Conservation (phyloP, 2,113 vertebrate species). For the Hystrix cristata region DNA sequence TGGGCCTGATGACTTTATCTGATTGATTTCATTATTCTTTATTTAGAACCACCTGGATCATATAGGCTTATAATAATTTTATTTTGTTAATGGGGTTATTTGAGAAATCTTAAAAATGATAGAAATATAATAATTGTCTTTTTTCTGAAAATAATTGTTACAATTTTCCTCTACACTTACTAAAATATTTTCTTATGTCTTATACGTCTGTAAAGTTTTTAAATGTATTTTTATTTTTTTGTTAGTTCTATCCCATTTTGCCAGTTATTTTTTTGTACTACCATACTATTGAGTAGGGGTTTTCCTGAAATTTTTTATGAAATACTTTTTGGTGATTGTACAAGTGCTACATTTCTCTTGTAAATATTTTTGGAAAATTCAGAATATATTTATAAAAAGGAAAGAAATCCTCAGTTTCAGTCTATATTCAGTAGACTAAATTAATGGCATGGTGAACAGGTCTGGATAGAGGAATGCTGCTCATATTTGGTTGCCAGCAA, state of each 20-base stretch:
- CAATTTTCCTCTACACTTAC: not conserved
- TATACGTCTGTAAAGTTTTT: not conserved
- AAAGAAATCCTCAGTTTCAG: not conserved
- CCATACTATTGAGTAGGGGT: not conserved
- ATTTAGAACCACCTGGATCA: not conserved
- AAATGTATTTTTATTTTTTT: not conserved
- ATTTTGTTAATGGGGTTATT: not conserved
- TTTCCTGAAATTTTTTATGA: not conserved
- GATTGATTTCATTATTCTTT: not conserved
- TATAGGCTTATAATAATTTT: not conserved
- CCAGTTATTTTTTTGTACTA: not conserved
- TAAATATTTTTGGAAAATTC: not conserved
- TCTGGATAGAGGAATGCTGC: not conserved
- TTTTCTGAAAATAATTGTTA: not conserved
- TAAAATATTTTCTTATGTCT: not conserved
- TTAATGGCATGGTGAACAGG: not conserved
- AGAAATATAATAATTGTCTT: not conserved
- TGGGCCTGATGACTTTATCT: not conserved
- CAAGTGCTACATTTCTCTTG: not conserved
- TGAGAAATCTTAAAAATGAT: conserved; percentile 17
- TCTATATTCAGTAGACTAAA: not conserved
- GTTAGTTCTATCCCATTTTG: not conserved
- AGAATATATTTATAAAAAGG: not conserved
- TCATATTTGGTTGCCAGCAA: not conserved
- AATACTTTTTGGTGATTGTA: not conserved